Conservation (phyloP, 2,797 vertebrate species). For the Mus spretus region DNA sequence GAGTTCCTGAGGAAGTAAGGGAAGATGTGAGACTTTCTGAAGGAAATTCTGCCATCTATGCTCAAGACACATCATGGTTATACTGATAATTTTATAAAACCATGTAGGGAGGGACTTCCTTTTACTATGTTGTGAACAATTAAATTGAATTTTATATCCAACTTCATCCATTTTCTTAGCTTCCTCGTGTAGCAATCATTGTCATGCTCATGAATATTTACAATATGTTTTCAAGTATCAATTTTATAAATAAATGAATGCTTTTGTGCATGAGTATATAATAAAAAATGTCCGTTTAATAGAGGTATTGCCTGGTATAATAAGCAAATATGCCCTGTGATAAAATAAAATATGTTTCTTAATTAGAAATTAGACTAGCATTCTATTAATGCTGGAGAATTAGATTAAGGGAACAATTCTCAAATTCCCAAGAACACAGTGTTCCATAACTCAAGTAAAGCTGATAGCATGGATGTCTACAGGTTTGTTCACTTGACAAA, state of each 20-base stretch:
- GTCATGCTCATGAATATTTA: background rate
- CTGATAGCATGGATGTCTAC: background rate
- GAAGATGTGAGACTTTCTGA: background rate
- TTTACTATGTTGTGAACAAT: background rate
- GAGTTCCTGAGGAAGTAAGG: too few relatives aligned
- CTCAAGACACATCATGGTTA: background rate
- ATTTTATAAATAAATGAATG: background rate
- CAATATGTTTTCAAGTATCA: background rate
- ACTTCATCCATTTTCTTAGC: background rate
- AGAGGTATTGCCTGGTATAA: background rate
- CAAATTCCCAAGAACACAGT: background rate
- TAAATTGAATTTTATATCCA: background rate
- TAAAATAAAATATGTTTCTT: slow-evolving; percentile 25
- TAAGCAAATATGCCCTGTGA: background rate
- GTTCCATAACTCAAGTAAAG: background rate
- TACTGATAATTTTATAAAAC: background rate
- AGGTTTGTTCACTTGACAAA: slow-evolving; percentile 5
- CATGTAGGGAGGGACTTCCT: background rate
- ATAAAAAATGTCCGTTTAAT: background rate
- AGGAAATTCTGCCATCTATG: background rate
- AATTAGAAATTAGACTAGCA: slow-evolving; percentile 1
- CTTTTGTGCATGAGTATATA: background rate
- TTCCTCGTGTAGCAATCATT: background rate
- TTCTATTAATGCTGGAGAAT: background rate
- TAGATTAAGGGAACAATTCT: slow-evolving; percentile 16